Percentiles rank a stretch among this genome's conserved stretches.
phyloP scores from a whole-genome alignment of 2,113 vertebrate species.

The Leptocoma aspasia region DNA sequence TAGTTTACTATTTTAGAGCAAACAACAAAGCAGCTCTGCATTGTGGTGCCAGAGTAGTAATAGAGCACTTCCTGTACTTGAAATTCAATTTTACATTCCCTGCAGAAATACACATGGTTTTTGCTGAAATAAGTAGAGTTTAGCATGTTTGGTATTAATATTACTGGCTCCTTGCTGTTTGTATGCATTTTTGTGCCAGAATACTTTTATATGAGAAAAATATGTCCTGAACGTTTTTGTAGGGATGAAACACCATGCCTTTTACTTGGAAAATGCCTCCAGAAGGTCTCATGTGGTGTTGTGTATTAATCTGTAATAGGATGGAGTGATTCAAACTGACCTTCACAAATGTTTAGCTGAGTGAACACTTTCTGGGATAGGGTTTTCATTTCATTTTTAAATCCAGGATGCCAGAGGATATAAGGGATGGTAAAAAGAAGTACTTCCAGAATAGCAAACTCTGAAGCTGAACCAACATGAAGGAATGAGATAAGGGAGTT shows the following conservation, averaged over 20 bases:
- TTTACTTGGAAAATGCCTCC: not conserved
- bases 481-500: not conserved
- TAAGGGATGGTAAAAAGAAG: not conserved
- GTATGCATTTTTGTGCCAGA: slow-evolving; percentile 40
- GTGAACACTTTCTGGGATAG: not conserved
- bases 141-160: slow-evolving; percentile 45
- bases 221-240: not conserved
- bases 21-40: not conserved
- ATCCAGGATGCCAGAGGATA: not conserved
- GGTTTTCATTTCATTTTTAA: not conserved
- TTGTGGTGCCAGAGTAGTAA: not conserved
- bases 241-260: not conserved
- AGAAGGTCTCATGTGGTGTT: not conserved
- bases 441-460: not conserved
- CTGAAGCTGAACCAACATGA: not conserved
- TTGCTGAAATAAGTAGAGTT: slow-evolving; percentile 26
- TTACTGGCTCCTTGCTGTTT: slow-evolving; percentile 46
- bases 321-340: not conserved
- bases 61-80: slow-evolving; percentile 31
- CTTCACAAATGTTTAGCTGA: not conserved
- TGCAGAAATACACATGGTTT: slow-evolving; percentile 52
- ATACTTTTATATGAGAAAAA: slow-evolving; percentile 32
- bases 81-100: slow-evolving; percentile 36
- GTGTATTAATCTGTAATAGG: not conserved
- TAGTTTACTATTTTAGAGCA: not conserved